Conservation (phyloP, 2,797 vertebrate species). For the Hylomyscus alleni region DNA sequence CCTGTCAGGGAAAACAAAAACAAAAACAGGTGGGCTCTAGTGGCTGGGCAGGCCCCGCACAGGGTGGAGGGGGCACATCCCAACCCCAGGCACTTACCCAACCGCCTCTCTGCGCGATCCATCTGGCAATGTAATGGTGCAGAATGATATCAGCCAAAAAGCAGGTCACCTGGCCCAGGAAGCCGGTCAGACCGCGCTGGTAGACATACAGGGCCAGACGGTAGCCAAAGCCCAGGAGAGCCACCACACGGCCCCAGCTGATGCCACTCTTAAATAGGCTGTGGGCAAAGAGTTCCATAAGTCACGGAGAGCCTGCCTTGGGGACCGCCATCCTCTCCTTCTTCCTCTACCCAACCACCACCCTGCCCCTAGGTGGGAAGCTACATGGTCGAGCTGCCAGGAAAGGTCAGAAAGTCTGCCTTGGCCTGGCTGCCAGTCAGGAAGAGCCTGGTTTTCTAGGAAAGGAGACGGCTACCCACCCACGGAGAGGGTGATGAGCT, state of each 20-base stretch:
- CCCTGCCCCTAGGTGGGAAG: background rate
- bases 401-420: background rate
- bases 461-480: background rate
- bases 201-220: slow-evolving; percentile 91
- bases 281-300: slow-evolving; percentile 3
- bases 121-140: slow-evolving; percentile 87
- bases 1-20: slow-evolving; percentile 78
- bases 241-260: slow-evolving; percentile 92
- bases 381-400: background rate
- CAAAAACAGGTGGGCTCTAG: background rate
- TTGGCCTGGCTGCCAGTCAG: background rate
- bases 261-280: slow-evolving; percentile 91
- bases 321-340: no score
- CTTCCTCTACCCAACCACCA: fast-evolving
- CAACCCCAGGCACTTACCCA: slow-evolving; percentile 88
- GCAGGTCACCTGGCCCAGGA: slow-evolving; percentile 87
- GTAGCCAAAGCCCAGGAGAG: slow-evolving; percentile 91
- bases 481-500: background rate
- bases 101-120: slow-evolving; percentile 92
- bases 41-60: background rate
- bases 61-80: background rate
- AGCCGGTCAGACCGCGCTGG: slow-evolving; percentile 86
- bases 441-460: slow-evolving; percentile 18
- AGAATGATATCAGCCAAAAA: slow-evolving; percentile 87
- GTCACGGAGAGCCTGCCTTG: background rate